phyloP scores from a whole-genome alignment of 1,140 invertebrate genomes.

The Galleria mellonella region DNA sequence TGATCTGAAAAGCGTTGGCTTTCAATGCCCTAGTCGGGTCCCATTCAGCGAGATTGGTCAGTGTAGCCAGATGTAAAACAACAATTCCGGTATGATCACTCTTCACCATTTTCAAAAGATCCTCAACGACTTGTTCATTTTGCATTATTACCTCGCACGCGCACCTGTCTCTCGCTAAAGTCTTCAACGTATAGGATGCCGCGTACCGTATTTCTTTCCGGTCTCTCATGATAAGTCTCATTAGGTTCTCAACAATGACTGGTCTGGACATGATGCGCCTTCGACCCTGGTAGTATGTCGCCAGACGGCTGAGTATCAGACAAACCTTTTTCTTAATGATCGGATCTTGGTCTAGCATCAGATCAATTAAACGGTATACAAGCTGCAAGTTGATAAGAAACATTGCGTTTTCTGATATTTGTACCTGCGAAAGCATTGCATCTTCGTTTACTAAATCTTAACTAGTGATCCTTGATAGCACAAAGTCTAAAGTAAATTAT shows the following conservation, averaged over 20 bases:
- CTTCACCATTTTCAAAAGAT: conserved; percentile 48
- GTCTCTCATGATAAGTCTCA: conserved; percentile 44
- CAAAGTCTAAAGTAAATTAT: too few relatives aligned
- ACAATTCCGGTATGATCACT: conserved; percentile 52
- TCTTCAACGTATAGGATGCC: conserved; percentile 39
- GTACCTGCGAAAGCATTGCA: conserved; percentile 27
- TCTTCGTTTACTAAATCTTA: too few relatives aligned
- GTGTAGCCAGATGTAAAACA: conserved; percentile 40
- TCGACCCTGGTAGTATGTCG: conserved; percentile 50
- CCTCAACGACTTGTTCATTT: conserved; percentile 36
- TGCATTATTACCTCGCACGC: conserved; percentile 33
- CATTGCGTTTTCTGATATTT: conserved; percentile 59
- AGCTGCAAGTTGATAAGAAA: conserved; percentile 50
- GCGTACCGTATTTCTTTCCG: conserved; percentile 54
- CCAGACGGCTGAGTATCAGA: conserved; percentile 36
- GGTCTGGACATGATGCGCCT: conserved; percentile 33
- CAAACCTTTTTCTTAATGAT: conserved; percentile 55
- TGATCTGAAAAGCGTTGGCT: conserved; percentile 53
- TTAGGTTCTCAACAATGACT: conserved; percentile 37
- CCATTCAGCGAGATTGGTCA: conserved; percentile 43
- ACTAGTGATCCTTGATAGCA: too few relatives aligned
- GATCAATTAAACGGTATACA: conserved; percentile 41
- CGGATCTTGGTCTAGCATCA: conserved; percentile 37
- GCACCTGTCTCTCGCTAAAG: conserved; percentile 38
- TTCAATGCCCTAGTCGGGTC: conserved; percentile 38